A percentile compares a stretch with the other conserved stretches of the same genome.
These are phyloP conservation scores for Eristalinus aeneus DNA, from an alignment of 2,888 invertebrate species.

Conservation along the genomic window DNA sequence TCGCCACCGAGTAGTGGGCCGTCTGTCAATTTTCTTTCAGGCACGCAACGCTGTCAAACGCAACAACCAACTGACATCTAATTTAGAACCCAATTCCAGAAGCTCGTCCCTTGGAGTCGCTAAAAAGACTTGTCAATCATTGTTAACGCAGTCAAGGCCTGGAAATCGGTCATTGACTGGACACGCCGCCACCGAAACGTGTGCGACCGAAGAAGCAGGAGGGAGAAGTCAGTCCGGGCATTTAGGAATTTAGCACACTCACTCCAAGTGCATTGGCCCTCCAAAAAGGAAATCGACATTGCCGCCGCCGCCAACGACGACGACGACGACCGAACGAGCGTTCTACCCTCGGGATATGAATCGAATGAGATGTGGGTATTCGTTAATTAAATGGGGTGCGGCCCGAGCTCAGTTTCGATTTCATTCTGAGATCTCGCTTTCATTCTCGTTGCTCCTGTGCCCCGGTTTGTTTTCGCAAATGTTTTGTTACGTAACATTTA, in stretches of 20 bases:
- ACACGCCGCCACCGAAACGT: no score
- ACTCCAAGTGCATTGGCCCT: conserved; percentile 57
- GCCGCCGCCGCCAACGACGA: no score
- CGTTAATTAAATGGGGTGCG: conserved; percentile 64
- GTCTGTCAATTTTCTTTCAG: conserved; percentile 43
- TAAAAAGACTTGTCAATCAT: conserved; percentile 69
- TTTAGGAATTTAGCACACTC: conserved; percentile 50
- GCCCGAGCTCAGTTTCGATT: background rate
- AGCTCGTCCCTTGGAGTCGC: conserved; percentile 2
- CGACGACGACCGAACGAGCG: background rate
- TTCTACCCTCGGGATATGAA: conserved; percentile 40
- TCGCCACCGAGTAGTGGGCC: conserved; percentile 26
- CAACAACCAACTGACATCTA: conserved; percentile 41
- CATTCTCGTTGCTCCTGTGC: background rate
- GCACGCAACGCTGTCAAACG: conserved; percentile 69
- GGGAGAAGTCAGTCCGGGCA: conserved; percentile 41
- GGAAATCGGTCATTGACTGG: background rate
- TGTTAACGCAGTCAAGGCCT: conserved; percentile 47
- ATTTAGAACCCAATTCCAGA: conserved; percentile 19
- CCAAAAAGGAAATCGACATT: conserved; percentile 26
- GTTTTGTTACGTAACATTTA: conserved; percentile 55
- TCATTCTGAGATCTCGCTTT: background rate
- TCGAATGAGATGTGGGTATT: conserved; percentile 55
- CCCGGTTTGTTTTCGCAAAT: conserved; percentile 36
- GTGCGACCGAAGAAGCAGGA: background rate